These are phyloP conservation scores for Popillia japonica DNA, from an alignment of 1,140 invertebrate genomes.

Conservation along the genomic window DNA sequence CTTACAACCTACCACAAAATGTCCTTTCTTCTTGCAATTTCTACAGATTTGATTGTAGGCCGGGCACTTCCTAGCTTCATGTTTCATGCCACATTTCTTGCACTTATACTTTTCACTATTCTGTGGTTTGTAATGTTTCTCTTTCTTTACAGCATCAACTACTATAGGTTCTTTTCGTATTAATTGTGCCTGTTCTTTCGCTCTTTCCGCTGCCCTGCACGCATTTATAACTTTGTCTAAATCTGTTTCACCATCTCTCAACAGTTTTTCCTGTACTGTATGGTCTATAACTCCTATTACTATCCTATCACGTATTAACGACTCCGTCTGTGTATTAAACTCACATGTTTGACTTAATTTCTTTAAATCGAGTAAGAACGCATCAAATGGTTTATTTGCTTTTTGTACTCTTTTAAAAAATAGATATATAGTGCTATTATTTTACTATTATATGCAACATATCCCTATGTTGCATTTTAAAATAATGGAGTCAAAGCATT, in stretches of 20 bases:
- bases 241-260: neutral
- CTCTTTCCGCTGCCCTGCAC: too few relatives aligned
- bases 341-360: neutral
- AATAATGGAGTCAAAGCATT: too few relatives aligned
- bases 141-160: too few relatives aligned
- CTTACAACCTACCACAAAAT: neutral
- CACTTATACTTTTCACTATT: neutral
- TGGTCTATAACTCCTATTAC: neutral
- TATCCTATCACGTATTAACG: neutral
- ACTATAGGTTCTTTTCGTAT: too few relatives aligned
- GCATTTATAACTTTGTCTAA: too few relatives aligned
- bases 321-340: neutral
- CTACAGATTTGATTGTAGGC: neutral
- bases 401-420: conserved; percentile 5
- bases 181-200: too few relatives aligned
- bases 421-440: too few relatives aligned
- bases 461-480: too few relatives aligned
- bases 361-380: neutral
- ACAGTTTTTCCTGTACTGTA: neutral
- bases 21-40: neutral
- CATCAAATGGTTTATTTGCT: conserved; percentile 17
- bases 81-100: conserved; percentile 28
- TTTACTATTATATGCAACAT: too few relatives aligned
- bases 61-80: conserved; percentile 8
- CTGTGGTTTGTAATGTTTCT: too few relatives aligned